Evolutionary conservation across 2,113 vertebrate species (phyloP), one percentile per base, ranked within the genome.

Genomic region (Pelmatolapia mariae): DNA sequence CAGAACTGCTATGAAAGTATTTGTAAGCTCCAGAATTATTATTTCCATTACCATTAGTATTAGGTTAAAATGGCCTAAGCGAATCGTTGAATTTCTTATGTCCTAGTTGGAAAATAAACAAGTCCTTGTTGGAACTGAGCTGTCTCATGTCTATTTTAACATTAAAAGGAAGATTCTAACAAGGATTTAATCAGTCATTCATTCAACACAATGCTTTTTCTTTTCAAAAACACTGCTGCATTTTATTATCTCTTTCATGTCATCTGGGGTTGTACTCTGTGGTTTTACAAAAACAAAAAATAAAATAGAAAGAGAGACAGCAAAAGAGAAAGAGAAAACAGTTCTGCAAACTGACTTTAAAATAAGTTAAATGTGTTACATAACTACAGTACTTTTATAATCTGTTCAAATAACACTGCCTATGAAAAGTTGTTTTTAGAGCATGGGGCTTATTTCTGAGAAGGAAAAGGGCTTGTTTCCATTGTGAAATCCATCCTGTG

Each of bases 381-480:
- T 89, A 90, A 92, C 78, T 71, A 36, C 56, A 83, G 73, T 4
- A 9, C 38, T 66, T 66, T 45, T 88, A 26, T 88, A 87, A 86
- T 89, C 85, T 88, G 82, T 87, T 89, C 76, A 71, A 91, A 89
- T 81, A 92, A 82, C 59, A 33, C 57, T 10, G 63, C 89, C 5
- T 40, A 89, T 81, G 81, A 84, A 82, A 33, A 82, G 88, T 59
- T 93, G 91, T 96, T 94, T 95, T 93, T 83, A 86, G 57, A 92
- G 84, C 52, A 33, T 38, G 22, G 2, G 47, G 76, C 85, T 91
- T 73, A 53, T 80, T 89, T 88, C 84, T 86, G 82, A 33, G 50
- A 54, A 86, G 45, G 88, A 94, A 94, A 94, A 89, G 26, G 81
- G 80, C 88, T 86, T 87, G 89, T 95, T 96, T 96, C 93, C 92